phyloP scores from a whole-genome alignment of 2,113 vertebrate genomes.

The Trogon surrucura region DNA sequence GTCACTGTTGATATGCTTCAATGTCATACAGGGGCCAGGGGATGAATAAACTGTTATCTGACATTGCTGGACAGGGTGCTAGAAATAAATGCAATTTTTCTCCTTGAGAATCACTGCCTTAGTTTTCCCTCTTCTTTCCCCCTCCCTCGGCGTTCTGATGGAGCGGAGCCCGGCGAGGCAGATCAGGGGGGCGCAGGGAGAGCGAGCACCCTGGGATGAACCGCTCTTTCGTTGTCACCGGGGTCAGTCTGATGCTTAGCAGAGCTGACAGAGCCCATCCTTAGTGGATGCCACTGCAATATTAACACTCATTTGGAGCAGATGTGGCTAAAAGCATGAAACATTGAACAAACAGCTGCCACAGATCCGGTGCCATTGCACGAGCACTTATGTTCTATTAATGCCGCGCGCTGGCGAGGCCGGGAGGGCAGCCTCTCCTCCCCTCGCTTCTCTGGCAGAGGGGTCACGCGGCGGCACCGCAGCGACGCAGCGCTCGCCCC shows the following conservation, averaged over 20 bases:
- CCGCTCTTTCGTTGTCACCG: constrained; percentile 77
- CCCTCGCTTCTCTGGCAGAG: constrained; percentile 55
- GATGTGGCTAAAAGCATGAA: constrained; percentile 98
- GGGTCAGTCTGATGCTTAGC: constrained; percentile 89
- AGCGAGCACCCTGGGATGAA: constrained; percentile 49
- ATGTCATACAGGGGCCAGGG: constrained; percentile 84
- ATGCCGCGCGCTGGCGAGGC: constrained; percentile 61
- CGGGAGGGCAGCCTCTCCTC: constrained; percentile 59
- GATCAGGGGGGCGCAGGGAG: not conserved
- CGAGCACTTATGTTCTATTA: constrained; percentile 84
- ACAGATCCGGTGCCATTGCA: constrained; percentile 87
- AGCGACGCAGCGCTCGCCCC: not conserved
- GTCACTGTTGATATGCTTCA: constrained; percentile 97
- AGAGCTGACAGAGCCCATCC: constrained; percentile 91
- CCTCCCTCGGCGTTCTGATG: not conserved
- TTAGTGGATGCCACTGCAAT: constrained; percentile 91
- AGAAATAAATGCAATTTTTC: constrained; percentile 84
- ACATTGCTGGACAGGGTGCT: constrained; percentile 85
- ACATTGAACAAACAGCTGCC: constrained; percentile 99
- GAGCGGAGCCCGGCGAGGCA: not conserved
- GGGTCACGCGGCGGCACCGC: constrained; percentile 11
- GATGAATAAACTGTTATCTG: constrained; percentile 91
- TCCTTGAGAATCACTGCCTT: constrained; percentile 83
- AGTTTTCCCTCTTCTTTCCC: not conserved
- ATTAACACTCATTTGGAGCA: constrained; percentile 98